Percentiles rank a stretch among this genome's conserved stretches.
Evolutionary conservation across 2,113 vertebrate genomes (phyloP).

Genomic region (Laterallus jamaicensis): DNA sequence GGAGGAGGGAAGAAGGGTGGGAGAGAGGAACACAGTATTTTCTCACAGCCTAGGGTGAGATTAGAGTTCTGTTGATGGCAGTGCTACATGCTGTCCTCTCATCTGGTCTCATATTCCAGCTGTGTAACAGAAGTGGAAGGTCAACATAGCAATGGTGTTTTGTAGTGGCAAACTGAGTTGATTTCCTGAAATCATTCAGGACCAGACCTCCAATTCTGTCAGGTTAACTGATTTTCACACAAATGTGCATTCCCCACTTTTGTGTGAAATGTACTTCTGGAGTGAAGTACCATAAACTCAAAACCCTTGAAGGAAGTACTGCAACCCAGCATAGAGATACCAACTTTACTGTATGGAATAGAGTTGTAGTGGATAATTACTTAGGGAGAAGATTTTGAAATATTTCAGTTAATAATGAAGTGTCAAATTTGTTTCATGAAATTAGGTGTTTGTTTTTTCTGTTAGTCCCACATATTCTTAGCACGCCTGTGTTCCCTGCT

Average conservation of each 20-base stretch:
- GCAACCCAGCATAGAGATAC: neutral
- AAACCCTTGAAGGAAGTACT: slow-evolving; percentile 25
- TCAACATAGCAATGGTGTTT: slow-evolving; percentile 7
- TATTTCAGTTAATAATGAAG: neutral
- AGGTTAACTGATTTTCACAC: slow-evolving; percentile 71
- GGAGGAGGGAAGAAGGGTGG: neutral
- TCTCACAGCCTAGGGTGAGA: neutral
- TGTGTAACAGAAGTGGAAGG: slow-evolving; percentile 46
- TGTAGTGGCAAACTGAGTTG: slow-evolving; percentile 9
- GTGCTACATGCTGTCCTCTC: slow-evolving; percentile 2
- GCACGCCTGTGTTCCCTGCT: neutral
- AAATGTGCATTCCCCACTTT: slow-evolving; percentile 29
- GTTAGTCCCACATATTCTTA: neutral
- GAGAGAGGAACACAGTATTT: neutral
- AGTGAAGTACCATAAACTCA: neutral
- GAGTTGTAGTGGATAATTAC: slow-evolving; percentile 1
- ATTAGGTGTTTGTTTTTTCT: neutral
- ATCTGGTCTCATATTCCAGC: slow-evolving; percentile 18
- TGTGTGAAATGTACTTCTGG: slow-evolving; percentile 5
- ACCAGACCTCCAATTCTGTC: slow-evolving; percentile 33
- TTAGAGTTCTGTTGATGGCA: neutral
- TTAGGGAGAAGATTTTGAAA: slow-evolving; percentile 12
- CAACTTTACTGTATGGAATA: neutral
- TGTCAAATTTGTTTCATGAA: slow-evolving; percentile 20
- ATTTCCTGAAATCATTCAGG: slow-evolving; percentile 54